phyloP scores from a whole-genome alignment of 2,888 invertebrate species.

The Papilio elwesi region DNA sequence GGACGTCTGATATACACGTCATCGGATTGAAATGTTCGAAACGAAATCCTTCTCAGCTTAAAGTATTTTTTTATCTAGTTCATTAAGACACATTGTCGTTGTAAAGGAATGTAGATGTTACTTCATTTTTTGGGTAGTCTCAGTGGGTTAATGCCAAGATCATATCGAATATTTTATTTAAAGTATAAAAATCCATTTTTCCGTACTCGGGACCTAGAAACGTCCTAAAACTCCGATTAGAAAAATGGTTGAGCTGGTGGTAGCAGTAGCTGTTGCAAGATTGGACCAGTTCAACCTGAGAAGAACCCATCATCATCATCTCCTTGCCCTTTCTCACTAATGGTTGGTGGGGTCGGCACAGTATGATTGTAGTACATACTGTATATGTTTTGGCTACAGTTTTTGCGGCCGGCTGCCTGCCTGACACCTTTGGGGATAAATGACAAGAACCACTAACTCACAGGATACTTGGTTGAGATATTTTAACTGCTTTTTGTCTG shows the following conservation, averaged over 20 bases:
- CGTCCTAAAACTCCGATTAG: not conserved
- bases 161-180: not conserved
- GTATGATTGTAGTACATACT: too few relatives aligned
- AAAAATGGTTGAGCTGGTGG: not conserved
- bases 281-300: not conserved
- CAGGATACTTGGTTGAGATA: too few relatives aligned
- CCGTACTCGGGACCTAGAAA: not conserved
- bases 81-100: slow-evolving; percentile 26
- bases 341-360: too few relatives aligned
- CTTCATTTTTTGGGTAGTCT: slow-evolving; percentile 1
- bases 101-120: slow-evolving; percentile 13
- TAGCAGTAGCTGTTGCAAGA: not conserved
- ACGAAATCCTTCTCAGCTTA: slow-evolving; percentile 2
- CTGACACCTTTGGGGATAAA: too few relatives aligned
- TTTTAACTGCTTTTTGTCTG: too few relatives aligned
- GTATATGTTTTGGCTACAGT: too few relatives aligned
- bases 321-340: too few relatives aligned
- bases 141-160: not conserved
- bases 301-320: too few relatives aligned
- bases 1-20: slow-evolving; percentile 38
- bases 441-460: not conserved
- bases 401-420: too few relatives aligned
- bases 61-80: slow-evolving; percentile 22
- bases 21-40: slow-evolving; percentile 33
- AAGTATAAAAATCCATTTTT: not conserved